phyloP scores from a whole-genome alignment of 2,797 vertebrate genomes.

The Oryzias dopingdopingensis region DNA sequence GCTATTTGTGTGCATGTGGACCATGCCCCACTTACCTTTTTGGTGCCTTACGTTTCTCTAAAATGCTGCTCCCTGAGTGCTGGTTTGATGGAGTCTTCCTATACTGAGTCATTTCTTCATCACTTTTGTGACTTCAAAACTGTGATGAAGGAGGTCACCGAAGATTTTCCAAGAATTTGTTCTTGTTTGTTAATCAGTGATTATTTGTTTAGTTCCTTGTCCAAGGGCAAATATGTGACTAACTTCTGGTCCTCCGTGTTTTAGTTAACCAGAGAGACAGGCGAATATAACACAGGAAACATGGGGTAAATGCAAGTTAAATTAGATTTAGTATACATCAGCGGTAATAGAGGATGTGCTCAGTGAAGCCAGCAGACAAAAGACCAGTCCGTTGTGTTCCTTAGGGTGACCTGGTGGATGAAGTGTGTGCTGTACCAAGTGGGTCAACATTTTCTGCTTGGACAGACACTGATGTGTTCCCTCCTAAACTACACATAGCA shows the following conservation, averaged over 20 bases:
- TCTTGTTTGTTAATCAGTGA: background rate
- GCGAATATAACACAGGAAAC: background rate
- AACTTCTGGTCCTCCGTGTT: background rate
- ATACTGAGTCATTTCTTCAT: constrained; percentile 9
- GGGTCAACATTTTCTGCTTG: constrained; percentile 66
- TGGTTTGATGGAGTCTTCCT: constrained; percentile 24
- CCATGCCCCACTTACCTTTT: constrained; percentile 27
- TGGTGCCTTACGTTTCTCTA: constrained; percentile 15
- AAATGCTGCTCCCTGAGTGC: constrained; percentile 35
- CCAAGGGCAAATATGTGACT: background rate
- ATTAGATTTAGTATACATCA: constrained; percentile 1
- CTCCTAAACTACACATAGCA: constrained; percentile 33
- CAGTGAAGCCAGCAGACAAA: constrained; percentile 8
- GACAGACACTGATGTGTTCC: constrained; percentile 35
- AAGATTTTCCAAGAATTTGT: constrained; percentile 7
- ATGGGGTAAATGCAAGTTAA: background rate
- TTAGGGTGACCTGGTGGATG: constrained; percentile 26
- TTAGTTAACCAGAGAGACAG: constrained; percentile 3
- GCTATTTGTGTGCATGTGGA: constrained; percentile 45
- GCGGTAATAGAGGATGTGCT: constrained; percentile 2
- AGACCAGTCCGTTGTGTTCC: constrained; percentile 1
- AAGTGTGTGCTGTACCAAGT: constrained; percentile 37
- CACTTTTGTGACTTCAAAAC: constrained; percentile 21
- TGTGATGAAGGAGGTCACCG: background rate
- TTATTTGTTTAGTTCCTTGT: constrained; percentile 1